phyloP scores from a whole-genome alignment of 2,888 invertebrate species.

The Tribolium freemani region DNA sequence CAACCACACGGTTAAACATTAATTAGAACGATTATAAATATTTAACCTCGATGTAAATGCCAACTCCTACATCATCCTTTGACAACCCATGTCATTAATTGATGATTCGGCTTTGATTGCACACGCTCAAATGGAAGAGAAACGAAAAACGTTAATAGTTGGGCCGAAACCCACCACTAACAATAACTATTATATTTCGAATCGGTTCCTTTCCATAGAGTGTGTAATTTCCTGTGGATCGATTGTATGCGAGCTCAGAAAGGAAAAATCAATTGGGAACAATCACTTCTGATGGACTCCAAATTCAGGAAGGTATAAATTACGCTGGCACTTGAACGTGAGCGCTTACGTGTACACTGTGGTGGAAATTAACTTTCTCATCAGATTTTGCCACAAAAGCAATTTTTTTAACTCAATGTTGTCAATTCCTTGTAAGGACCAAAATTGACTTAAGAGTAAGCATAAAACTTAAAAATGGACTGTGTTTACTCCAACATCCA shows the following conservation, averaged over 20 bases:
- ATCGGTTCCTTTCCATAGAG: constrained; percentile 12
- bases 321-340: constrained; percentile 23
- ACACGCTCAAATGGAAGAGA: background rate
- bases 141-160: constrained; percentile 12
- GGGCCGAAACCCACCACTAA: background rate
- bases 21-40: constrained; percentile 17
- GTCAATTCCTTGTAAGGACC: too few relatives aligned
- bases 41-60: constrained; percentile 28
- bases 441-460: too few relatives aligned
- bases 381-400: background rate
- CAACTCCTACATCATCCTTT: constrained; percentile 23
- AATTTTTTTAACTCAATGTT: background rate
- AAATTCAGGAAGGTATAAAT: constrained; percentile 35
- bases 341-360: background rate
- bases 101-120: constrained; percentile 15
- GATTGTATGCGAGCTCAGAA: constrained; percentile 17
- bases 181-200: constrained; percentile 33
- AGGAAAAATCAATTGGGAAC: constrained; percentile 36
- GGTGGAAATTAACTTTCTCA: constrained; percentile 2
- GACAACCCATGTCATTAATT: constrained; percentile 23
- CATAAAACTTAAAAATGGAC: too few relatives aligned
- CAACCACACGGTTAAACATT: background rate
- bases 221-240: constrained; percentile 38
- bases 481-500: too few relatives aligned
- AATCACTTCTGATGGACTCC: constrained; percentile 27